phyloP scores from a whole-genome alignment of 1,140 invertebrate species.

The Drosophila biarmipes region DNA sequence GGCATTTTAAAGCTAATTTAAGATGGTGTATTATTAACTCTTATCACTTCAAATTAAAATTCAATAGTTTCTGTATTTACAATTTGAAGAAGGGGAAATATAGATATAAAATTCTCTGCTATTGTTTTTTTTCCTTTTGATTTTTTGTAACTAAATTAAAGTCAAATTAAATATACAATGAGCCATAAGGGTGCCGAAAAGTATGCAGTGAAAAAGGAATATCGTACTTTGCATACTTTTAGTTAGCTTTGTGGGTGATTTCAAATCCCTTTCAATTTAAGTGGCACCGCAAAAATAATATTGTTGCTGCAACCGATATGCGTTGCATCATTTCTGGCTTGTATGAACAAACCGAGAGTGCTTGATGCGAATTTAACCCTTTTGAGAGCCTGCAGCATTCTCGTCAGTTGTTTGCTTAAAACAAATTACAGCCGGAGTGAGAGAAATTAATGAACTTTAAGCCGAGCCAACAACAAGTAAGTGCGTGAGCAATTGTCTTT shows the following conservation, averaged over 20 bases:
- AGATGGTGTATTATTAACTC: background rate
- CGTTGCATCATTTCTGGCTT: background rate
- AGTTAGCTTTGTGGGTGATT: background rate
- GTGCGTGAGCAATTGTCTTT: constrained; percentile 69
- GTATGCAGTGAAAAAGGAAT: no score
- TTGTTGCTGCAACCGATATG: no score
- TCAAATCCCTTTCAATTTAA: background rate
- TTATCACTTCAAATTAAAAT: background rate
- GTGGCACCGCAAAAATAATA: background rate
- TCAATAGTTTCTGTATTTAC: no score
- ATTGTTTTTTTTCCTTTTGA: no score
- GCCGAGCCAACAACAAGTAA: constrained; percentile 38
- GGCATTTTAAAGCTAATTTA: constrained; percentile 9
- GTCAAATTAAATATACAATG: no score
- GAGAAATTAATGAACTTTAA: constrained; percentile 52
- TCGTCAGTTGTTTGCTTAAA: constrained; percentile 25
- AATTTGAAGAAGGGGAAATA: no score
- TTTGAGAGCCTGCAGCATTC: constrained; percentile 4
- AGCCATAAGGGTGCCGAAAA: no score
- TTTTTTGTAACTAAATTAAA: no score
- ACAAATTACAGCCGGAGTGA: constrained; percentile 25
- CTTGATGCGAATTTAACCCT: constrained; percentile 1
- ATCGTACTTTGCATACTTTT: background rate
- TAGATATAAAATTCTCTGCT: no score
- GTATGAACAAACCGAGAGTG: background rate